Evolutionary conservation across 2,113 vertebrate species (phyloP).

Genomic region (Spea multiplicata): DNA sequence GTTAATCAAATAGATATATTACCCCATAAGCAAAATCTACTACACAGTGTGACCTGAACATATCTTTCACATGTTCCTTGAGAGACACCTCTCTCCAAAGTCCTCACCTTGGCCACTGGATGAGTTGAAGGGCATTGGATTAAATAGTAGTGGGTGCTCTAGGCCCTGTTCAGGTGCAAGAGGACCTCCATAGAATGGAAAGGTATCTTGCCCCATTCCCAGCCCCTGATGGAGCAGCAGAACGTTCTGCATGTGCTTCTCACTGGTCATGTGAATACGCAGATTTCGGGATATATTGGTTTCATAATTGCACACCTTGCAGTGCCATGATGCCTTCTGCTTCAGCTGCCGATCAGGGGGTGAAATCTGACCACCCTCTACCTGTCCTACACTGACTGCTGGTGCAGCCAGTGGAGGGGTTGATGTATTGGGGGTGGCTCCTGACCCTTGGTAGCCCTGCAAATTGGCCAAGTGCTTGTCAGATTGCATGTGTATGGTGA

Average conservation of each 20-base stretch:
- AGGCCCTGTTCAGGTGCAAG: constrained; percentile 47
- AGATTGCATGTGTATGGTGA: constrained; percentile 70
- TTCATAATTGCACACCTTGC: constrained; percentile 68
- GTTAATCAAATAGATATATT: too few species aligned
- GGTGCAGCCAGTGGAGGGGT: constrained; percentile 35
- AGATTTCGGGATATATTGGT: constrained; percentile 68
- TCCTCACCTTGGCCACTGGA: constrained; percentile 31
- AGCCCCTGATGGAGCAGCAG: constrained; percentile 64
- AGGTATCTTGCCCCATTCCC: constrained; percentile 53
- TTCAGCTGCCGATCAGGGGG: constrained; percentile 59
- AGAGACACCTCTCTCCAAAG: background rate
- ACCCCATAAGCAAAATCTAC: too few species aligned
- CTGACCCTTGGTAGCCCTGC: constrained; percentile 59
- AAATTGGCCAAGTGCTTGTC: constrained; percentile 68
- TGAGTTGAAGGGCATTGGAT: constrained; percentile 39
- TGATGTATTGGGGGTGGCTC: constrained; percentile 50
- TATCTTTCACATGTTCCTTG: background rate
- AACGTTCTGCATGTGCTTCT: constrained; percentile 70
- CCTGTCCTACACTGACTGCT: constrained; percentile 21
- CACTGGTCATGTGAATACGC: constrained; percentile 68
- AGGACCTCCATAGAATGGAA: constrained; percentile 46
- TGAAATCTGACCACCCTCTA: background rate
- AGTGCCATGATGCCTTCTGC: constrained; percentile 65
- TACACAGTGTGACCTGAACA: too few species aligned
- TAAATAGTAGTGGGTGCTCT: constrained; percentile 54